phyloP scores from a whole-genome alignment of 2,113 vertebrate genomes.

The Scatophagus argus region DNA sequence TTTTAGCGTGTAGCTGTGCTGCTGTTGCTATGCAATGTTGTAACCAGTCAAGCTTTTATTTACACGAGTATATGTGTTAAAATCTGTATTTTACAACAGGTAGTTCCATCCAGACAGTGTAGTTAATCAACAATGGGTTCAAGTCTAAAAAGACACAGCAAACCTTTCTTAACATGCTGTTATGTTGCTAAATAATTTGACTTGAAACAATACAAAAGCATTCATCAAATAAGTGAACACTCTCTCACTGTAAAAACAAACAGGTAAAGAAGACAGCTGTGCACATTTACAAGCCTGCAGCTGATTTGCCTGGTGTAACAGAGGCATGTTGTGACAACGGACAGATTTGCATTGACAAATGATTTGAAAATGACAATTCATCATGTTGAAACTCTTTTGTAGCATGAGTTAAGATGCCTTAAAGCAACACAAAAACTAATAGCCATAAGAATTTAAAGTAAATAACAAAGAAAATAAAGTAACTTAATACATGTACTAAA shows the following conservation, averaged over 20 bases:
- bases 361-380: constrained; percentile 8
- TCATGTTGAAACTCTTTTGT: constrained; percentile 20
- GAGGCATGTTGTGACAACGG: background rate
- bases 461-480: too few relatives aligned
- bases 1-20: constrained; percentile 22
- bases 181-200: background rate
- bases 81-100: constrained; percentile 13
- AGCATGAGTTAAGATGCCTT: background rate
- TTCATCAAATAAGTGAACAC: background rate
- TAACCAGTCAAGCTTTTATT: background rate
- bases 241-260: background rate
- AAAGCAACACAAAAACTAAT: background rate
- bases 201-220: background rate
- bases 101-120: background rate
- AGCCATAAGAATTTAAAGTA: too few relatives aligned
- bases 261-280: background rate
- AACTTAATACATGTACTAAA: background rate
- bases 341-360: constrained; percentile 50
- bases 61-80: constrained; percentile 1
- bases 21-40: constrained; percentile 1
- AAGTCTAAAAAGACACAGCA: background rate
- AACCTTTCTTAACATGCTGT: background rate
- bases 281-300: background rate
- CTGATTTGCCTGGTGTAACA: constrained; percentile 45
- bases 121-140: background rate